Conservation (phyloP, 2,797 vertebrate species). For the Synanceia verrucosa region DNA sequence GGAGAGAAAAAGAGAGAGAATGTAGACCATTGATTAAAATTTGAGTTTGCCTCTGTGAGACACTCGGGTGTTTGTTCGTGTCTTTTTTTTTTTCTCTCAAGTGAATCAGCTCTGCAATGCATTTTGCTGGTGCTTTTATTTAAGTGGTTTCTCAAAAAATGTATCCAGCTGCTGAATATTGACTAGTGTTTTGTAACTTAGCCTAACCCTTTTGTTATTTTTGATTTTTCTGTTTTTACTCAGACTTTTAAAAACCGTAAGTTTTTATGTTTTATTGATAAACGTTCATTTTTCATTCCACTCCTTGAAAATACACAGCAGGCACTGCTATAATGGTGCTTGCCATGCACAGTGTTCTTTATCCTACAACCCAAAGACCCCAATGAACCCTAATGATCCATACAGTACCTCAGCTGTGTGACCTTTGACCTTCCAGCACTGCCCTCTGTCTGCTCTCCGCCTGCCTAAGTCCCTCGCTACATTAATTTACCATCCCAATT, state of each 20-base stretch:
- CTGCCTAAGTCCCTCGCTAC: neutral
- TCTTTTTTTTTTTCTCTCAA: neutral
- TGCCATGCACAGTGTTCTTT: slow-evolving; percentile 31
- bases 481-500: slow-evolving; percentile 1
- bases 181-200: slow-evolving; percentile 51
- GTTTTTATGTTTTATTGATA: slow-evolving; percentile 53
- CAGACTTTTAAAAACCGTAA: slow-evolving; percentile 77
- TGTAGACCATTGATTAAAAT: slow-evolving; percentile 42
- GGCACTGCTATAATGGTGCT: slow-evolving; percentile 6
- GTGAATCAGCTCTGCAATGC: slow-evolving; percentile 3
- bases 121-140: slow-evolving; percentile 6
- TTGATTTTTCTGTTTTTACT: slow-evolving; percentile 55
- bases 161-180: slow-evolving; percentile 20
- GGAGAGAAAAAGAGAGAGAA: neutral
- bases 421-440: slow-evolving; percentile 50
- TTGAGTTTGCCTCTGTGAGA: slow-evolving; percentile 27
- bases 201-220: slow-evolving; percentile 56
- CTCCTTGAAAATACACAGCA: slow-evolving; percentile 8
- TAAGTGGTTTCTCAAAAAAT: neutral
- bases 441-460: slow-evolving; percentile 25
- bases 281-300: slow-evolving; percentile 33
- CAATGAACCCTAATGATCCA: slow-evolving; percentile 21
- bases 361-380: slow-evolving; percentile 14
- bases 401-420: slow-evolving; percentile 26
- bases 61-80: slow-evolving; percentile 15